Evolutionary conservation across 2,888 invertebrate species (phyloP).

Genomic region (Hirtodrosophila cameraria): DNA sequence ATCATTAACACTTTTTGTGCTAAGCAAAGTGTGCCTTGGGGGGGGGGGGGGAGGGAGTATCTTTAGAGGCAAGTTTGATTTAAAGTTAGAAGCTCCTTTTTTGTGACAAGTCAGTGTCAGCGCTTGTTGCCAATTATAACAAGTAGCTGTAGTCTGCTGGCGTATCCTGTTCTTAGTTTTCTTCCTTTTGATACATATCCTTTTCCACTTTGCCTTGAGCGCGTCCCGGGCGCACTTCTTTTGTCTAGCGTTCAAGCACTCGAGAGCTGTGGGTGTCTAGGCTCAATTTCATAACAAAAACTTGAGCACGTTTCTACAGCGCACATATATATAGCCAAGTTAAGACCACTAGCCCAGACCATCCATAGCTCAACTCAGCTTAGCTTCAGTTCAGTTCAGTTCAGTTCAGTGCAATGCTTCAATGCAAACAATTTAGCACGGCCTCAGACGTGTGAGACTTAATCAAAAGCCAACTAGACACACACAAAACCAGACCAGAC

Average conservation of each 20-base stretch:
- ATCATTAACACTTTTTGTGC: slow-evolving; percentile 4
- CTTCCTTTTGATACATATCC: slow-evolving; percentile 65
- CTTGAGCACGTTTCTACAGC: slow-evolving; percentile 67
- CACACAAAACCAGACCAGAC: slow-evolving; percentile 21
- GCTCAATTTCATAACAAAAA: slow-evolving; percentile 78
- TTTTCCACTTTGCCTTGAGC: slow-evolving; percentile 57
- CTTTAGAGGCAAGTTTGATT: not conserved
- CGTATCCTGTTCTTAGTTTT: slow-evolving; percentile 72
- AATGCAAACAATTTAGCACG: slow-evolving; percentile 78
- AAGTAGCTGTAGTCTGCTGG: slow-evolving; percentile 58
- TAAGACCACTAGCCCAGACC: slow-evolving; percentile 10
- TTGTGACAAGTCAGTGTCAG: slow-evolving; percentile 10
- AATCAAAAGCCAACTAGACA: slow-evolving; percentile 72
- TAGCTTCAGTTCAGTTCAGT: slow-evolving; percentile 5
- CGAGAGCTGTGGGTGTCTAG: slow-evolving; percentile 54
- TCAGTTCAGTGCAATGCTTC: slow-evolving; percentile 50
- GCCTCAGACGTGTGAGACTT: slow-evolving; percentile 70
- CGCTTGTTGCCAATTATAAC: slow-evolving; percentile 66
- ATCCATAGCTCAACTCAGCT: not conserved
- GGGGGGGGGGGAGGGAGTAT: too few species aligned
- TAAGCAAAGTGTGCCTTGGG: not conserved
- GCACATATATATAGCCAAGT: slow-evolving; percentile 2
- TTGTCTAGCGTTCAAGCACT: slow-evolving; percentile 57
- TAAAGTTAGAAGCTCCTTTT: slow-evolving; percentile 1
- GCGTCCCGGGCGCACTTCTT: slow-evolving; percentile 41